phyloP scores from a whole-genome alignment of 2,888 invertebrate species.

The Pollenia amentaria region DNA sequence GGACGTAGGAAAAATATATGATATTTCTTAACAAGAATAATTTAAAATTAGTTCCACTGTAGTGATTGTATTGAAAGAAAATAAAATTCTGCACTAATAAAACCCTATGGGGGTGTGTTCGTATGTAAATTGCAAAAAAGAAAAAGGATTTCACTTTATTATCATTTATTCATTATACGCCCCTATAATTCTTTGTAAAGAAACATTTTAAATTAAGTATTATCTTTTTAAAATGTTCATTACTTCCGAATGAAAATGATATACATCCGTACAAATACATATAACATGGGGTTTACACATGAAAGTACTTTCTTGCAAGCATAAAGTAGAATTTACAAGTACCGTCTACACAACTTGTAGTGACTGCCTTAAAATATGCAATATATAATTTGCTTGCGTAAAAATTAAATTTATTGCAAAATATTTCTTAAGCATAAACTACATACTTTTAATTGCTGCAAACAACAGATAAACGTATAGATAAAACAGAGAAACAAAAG shows the following conservation, averaged over 20 bases:
- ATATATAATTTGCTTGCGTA: neutral
- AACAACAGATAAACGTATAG: neutral
- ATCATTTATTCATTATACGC: constrained; percentile 63
- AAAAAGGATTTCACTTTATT: constrained; percentile 36
- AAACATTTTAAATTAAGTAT: constrained; percentile 35
- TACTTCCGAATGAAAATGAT: constrained; percentile 20
- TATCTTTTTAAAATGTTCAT: neutral
- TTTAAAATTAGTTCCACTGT: constrained; percentile 10
- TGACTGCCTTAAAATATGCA: constrained; percentile 31
- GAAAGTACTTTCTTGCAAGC: too few relatives aligned
- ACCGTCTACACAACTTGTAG: neutral
- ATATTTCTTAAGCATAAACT: neutral
- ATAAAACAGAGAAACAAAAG: neutral
- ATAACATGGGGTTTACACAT: too few relatives aligned
- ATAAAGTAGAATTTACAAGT: neutral
- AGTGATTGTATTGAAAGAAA: neutral
- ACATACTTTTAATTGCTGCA: constrained; percentile 8
- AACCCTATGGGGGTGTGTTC: neutral
- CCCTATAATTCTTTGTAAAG: constrained; percentile 42
- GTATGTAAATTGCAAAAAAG: constrained; percentile 24
- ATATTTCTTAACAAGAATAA: constrained; percentile 22
- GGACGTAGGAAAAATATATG: constrained; percentile 18
- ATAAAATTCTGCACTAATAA: neutral
- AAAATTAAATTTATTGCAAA: constrained; percentile 27
- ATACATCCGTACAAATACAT: neutral